phyloP scores from a whole-genome alignment of 2,797 vertebrate genomes.

The Fundulus diaphanus region DNA sequence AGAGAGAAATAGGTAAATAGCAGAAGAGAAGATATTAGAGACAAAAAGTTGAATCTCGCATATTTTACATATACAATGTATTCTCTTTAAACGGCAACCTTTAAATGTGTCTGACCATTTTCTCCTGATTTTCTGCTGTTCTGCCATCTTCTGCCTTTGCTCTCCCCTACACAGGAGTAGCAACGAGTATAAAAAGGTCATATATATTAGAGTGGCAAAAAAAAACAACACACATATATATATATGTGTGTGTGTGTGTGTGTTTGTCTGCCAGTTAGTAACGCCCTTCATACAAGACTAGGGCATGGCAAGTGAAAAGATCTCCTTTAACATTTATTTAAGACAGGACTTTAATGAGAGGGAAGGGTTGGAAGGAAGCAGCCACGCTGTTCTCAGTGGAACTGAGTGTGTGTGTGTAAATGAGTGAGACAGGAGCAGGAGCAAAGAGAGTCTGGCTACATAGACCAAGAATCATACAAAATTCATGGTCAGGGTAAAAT shows the following conservation, averaged over 20 bases:
- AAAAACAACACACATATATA: too few species aligned
- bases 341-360: constrained; percentile 65
- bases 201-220: constrained; percentile 17
- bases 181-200: neutral
- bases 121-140: neutral
- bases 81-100: neutral
- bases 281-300: constrained; percentile 23
- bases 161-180: neutral
- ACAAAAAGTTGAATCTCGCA: neutral
- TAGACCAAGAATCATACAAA: constrained; percentile 60
- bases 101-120: neutral
- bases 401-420: constrained; percentile 11
- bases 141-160: neutral
- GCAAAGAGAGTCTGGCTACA: constrained; percentile 47
- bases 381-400: constrained; percentile 18
- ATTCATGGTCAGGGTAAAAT: constrained; percentile 67
- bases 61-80: neutral
- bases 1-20: neutral
- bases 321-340: constrained; percentile 67
- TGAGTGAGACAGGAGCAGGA: neutral
- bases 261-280: constrained; percentile 39
- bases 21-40: neutral
- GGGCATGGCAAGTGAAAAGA: constrained; percentile 35
- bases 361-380: constrained; percentile 16
- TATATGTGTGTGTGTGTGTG: too few species aligned